Base-by-base conservation (phyloP, 2,113 vertebrate genomes). In the Rhinolophus sinicus region DNA sequence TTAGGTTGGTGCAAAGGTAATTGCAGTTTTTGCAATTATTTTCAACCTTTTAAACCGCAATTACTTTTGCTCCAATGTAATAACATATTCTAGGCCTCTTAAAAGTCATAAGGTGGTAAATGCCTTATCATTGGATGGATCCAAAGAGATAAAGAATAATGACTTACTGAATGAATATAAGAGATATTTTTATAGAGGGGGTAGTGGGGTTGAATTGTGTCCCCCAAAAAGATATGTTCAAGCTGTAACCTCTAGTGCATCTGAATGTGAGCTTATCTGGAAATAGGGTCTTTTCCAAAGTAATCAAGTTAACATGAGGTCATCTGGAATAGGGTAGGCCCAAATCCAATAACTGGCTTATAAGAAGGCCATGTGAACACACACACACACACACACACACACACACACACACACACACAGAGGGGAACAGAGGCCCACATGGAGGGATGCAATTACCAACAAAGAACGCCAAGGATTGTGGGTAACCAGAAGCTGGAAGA, bases 11-110 rank as follows among this genome's bases (percentile, higher is more conserved):
- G 40, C 40, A 44, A 44, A 44, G 40, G 40, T 44, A 44, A 44
- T 44, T 44, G 40, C 40, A 6, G 40, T 44, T 44, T 44, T 44
- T 44, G 40, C 40, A 44, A 44, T 44, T 44, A 44, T 44, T 44
- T 44, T 44, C 40, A 44, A 44, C 40, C 6, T 44, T 44, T 44
- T 44, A 44, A 44, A 44, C 40, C 40, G 6, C 40, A 44, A 44
- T 44, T 44, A 44, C 40, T 44, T 44, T 44, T 44, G 7, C 40
- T 44, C 40, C 40, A 44, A 44, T 6, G 5, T 76, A 54, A 26
- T 54, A 95, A 88, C 54, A 84, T 64, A 89, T 30, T 95, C 28
- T 75, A 80, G 90, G 24, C 33, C 52, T 73, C 70, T 89, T 87
- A 73, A 75, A 96, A 91, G 28, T 33, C 88, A 24, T 30, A 94